A percentile compares a stretch with the other conserved stretches of the same genome.
phyloP scores from a whole-genome alignment of 2,113 vertebrate genomes.

The Stegostoma tigrinum region DNA sequence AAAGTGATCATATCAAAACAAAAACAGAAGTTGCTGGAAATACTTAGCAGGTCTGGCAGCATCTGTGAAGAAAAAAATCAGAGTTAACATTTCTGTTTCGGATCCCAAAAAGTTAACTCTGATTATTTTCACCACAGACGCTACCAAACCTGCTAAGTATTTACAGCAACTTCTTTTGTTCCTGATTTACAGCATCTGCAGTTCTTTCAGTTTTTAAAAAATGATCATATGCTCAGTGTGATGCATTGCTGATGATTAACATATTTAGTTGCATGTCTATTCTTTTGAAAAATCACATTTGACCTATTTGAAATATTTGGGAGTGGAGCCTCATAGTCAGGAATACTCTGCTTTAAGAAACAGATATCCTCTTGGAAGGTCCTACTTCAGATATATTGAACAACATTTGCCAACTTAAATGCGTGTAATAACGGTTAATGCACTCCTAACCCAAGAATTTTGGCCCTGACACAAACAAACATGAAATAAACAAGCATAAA shows the following conservation, averaged over 20 bases:
- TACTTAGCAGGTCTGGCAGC: no score
- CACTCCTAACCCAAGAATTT: background rate
- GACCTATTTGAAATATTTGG: background rate
- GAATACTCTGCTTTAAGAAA: background rate
- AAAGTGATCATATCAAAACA: background rate
- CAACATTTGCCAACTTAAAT: background rate
- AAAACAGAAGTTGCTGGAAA: no score
- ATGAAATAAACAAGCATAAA: no score
- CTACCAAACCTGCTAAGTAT: no score
- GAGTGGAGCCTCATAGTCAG: background rate
- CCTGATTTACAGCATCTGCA: no score
- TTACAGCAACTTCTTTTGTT: no score
- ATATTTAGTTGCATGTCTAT: constrained; percentile 51
- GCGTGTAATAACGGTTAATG: background rate
- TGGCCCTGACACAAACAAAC: background rate
- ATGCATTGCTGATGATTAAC: constrained; percentile 48
- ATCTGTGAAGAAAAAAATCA: no score
- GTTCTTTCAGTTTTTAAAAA: background rate
- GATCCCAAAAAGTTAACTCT: no score
- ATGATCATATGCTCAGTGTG: background rate
- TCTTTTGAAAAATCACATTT: constrained; percentile 44
- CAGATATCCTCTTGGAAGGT: background rate
- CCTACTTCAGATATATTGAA: background rate
- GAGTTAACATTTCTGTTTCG: no score
- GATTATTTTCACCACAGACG: no score